Evolutionary conservation across 2,888 invertebrate species (phyloP).

Genomic region (Lumbricus terrestris): DNA sequence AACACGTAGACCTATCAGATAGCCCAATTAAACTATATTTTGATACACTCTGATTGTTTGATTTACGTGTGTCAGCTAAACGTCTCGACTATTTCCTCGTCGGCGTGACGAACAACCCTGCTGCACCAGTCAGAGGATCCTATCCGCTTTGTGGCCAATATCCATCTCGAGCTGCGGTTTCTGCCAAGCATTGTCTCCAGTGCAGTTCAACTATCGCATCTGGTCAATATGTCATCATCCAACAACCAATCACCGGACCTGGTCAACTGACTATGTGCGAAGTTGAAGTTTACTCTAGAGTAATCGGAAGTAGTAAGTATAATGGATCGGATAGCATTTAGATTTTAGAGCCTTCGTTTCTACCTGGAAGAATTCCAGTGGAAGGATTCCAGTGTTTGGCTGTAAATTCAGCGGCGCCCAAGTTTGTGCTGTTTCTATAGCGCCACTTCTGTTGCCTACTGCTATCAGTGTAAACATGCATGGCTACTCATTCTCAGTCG

Average conservation of each 20-base stretch:
- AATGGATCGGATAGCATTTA: too few relatives aligned
- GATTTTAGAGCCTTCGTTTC: too few relatives aligned
- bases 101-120: background rate
- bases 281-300: background rate
- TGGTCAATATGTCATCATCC: background rate
- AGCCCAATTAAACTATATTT: too few relatives aligned
- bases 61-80: background rate
- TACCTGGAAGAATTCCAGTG: too few relatives aligned
- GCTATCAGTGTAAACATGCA: too few relatives aligned
- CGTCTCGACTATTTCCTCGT: background rate
- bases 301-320: background rate
- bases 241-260: background rate
- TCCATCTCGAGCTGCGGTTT: background rate
- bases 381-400: too few relatives aligned
- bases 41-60: too few relatives aligned
- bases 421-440: too few relatives aligned
- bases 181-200: background rate
- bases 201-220: background rate
- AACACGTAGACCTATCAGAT: too few relatives aligned
- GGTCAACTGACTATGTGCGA: background rate
- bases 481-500: too few relatives aligned
- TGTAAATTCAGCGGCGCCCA: too few relatives aligned
- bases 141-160: background rate
- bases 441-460: too few relatives aligned
- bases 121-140: background rate